Evolutionary conservation across 2,113 vertebrate genomes (phyloP), one percentile per base, ranked within the genome.

Genomic region (Blennius ocellaris): DNA sequence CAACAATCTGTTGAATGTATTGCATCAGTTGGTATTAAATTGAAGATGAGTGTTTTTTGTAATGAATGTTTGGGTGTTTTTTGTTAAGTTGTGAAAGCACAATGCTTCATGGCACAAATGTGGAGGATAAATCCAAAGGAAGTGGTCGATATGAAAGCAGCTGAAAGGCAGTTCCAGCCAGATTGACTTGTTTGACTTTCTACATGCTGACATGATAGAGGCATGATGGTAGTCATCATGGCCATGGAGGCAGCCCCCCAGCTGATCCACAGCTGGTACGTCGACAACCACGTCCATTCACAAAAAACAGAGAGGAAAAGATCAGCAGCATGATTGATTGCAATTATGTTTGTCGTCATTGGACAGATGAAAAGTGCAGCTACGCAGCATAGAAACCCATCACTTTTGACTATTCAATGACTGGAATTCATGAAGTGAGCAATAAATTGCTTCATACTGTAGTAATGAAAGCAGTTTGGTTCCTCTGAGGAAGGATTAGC

Each of bases 401-500:
- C 68, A 80, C 41, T 80, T 85, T 76, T 75, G 80, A 73, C 61
- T 81, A 55, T 53, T 86, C 81, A 82, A 76, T 80, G 70, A 83
- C 45, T 11, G 58, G 64, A 61, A 66, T 80, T 85, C 77, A 82
- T 81, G 73, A 73, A 70, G 37, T 52, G 58, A 87, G 69, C 37
- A 43, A 40, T 81, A 68, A 85, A 89, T 69, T 83, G 44, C 79
- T 83, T 73, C 75, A 79, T 66, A 74, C 73, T 72, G 61, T 41
- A 69, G 64, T 77, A 82, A 83, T 89, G 80, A 85, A 83, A 84
- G 82, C 70, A 69, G 84, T 78, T 78, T 80, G 74, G 75, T 80
- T 84, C 84, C 87, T 89, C 82, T 59, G 78, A 82, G 86, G 80
- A 74, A 78, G 68, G 84, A 89, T 88, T 85, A 88, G 55, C 30